Conservation (phyloP, 1,140 invertebrate genomes). For the Gonatopus flavifemur region DNA sequence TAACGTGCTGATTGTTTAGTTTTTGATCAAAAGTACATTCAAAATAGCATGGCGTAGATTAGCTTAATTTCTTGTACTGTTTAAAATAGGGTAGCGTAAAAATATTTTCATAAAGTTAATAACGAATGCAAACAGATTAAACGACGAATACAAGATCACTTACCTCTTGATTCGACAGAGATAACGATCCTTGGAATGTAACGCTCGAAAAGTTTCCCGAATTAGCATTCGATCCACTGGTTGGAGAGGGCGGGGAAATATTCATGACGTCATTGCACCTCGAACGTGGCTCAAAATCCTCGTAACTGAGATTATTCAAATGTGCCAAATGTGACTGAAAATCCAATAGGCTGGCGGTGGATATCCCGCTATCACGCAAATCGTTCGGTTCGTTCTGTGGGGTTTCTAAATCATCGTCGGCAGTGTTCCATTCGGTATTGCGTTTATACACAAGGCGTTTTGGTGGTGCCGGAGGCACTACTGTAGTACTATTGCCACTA, state of each 20-base stretch:
- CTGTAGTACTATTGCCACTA: no score
- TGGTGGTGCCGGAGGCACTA: conserved; percentile 63
- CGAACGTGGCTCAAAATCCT: conserved; percentile 60
- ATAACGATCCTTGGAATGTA: conserved; percentile 52
- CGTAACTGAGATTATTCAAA: conserved; percentile 62
- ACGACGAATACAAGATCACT: no score
- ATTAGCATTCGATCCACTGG: conserved; percentile 46
- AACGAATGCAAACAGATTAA: no score
- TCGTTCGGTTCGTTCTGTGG: conserved; percentile 51
- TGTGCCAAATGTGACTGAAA: conserved; percentile 59
- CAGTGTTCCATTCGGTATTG: conserved; percentile 50
- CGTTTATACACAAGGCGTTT: conserved; percentile 62
- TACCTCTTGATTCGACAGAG: conserved; percentile 50
- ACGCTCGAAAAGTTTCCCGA: conserved; percentile 43
- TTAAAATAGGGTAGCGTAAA: no score
- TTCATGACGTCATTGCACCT: conserved; percentile 55
- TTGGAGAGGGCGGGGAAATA: conserved; percentile 54
- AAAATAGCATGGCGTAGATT: no score
- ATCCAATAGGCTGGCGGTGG: conserved; percentile 56
- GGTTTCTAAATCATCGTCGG: conserved; percentile 42
- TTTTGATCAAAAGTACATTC: no score
- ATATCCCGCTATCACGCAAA: conserved; percentile 61
- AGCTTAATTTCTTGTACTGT: no score
- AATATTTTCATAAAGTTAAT: no score
- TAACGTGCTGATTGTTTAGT: no score